phyloP scores from a whole-genome alignment of 2,888 invertebrate genomes.

The Pollenia labialis region DNA sequence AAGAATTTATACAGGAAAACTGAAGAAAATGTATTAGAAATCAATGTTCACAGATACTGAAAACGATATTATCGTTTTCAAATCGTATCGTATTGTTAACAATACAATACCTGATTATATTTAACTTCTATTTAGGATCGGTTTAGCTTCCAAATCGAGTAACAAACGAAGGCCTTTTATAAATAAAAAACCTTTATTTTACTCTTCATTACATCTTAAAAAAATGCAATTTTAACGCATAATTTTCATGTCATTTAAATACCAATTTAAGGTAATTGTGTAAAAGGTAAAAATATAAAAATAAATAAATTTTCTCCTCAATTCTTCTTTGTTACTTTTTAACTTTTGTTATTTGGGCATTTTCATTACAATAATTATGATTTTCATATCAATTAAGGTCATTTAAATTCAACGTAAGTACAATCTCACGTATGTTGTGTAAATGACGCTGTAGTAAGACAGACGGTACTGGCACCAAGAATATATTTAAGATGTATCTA shows the following conservation, averaged over 20 bases:
- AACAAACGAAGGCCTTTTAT: too few relatives aligned
- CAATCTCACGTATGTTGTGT: slow-evolving; percentile 5
- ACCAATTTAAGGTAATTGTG: slow-evolving; percentile 54
- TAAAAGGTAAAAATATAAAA: slow-evolving; percentile 3
- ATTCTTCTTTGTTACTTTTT: not conserved
- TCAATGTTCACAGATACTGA: too few relatives aligned
- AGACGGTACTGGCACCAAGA: not conserved
- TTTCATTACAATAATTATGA: slow-evolving; percentile 67
- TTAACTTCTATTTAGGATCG: too few relatives aligned
- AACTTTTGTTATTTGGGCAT: slow-evolving; percentile 30
- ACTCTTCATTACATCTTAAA: not conserved
- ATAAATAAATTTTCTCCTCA: slow-evolving; percentile 21
- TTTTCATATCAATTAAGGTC: slow-evolving; percentile 70
- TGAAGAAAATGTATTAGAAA: too few relatives aligned
- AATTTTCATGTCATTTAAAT: slow-evolving; percentile 48
- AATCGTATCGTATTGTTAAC: too few relatives aligned
- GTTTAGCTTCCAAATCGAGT: too few relatives aligned
- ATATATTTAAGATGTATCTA: slow-evolving; percentile 15
- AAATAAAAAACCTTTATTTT: too few relatives aligned
- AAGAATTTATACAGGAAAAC: too few relatives aligned
- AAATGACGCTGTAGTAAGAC: not conserved
- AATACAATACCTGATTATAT: too few relatives aligned
- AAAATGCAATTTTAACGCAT: not conserved
- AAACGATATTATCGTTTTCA: too few relatives aligned
- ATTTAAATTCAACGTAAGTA: slow-evolving; percentile 43